phyloP scores from a whole-genome alignment of 2,797 vertebrate species.

The Aldrovandia affinis region DNA sequence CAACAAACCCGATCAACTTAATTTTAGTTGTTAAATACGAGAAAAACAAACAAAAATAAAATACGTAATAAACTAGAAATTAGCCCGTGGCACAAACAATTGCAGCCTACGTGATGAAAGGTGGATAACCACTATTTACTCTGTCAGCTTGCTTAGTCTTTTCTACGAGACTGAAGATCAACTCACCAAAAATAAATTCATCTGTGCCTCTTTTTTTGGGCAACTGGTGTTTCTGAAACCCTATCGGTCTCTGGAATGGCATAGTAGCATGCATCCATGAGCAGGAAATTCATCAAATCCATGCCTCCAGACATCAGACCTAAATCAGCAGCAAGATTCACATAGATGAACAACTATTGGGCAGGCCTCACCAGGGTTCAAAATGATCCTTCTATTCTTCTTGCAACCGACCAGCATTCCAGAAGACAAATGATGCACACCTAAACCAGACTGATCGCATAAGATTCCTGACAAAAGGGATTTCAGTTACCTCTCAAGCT shows the following conservation, averaged over 20 bases:
- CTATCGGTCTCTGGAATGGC: not conserved
- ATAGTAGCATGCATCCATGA: not conserved
- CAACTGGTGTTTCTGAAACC: not conserved
- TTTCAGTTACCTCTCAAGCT: not conserved
- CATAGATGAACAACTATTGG: not conserved
- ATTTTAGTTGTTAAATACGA: not conserved
- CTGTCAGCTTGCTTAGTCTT: not conserved
- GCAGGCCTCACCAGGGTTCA: not conserved
- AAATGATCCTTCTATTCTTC: not conserved
- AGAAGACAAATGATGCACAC: slow-evolving; percentile 1
- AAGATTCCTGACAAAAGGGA: not conserved
- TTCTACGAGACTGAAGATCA: not conserved
- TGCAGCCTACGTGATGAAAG: not conserved
- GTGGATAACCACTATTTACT: not conserved
- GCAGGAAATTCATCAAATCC: not conserved
- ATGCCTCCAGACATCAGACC: not conserved
- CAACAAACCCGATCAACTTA: not conserved
- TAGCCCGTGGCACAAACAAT: not conserved
- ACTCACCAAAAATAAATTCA: not conserved
- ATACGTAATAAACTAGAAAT: not conserved
- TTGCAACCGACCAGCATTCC: not conserved
- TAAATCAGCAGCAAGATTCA: not conserved
- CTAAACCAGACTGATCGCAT: not conserved
- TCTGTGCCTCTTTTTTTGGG: not conserved
- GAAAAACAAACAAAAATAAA: not conserved